Conservation (phyloP, 1,140 invertebrate genomes). For the Apis cerana region DNA sequence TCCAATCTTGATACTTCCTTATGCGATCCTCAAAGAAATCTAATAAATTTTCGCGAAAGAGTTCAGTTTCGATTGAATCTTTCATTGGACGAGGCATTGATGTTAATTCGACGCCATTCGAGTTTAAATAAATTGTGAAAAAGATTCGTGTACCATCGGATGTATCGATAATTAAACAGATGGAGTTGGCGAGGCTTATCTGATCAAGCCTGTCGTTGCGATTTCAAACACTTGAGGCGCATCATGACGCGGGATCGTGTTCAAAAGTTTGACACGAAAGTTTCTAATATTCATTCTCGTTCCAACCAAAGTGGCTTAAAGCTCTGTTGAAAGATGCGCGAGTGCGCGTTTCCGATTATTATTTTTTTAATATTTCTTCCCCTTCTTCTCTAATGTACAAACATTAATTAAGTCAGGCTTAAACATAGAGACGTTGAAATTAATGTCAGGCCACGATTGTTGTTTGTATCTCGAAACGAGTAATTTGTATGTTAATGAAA, state of each 20-base stretch:
- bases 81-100: background rate
- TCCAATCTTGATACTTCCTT: background rate
- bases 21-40: background rate
- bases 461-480: background rate
- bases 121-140: constrained; percentile 28
- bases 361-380: background rate
- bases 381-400: background rate
- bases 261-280: background rate
- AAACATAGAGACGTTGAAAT: background rate
- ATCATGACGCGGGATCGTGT: background rate
- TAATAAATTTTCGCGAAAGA: background rate
- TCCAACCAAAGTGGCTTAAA: background rate
- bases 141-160: constrained; percentile 33
- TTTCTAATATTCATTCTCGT: background rate
- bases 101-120: constrained; percentile 19
- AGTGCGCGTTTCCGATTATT: too few relatives aligned
- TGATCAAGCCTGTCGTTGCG: constrained; percentile 44
- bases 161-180: constrained; percentile 56
- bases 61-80: background rate
- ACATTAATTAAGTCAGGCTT: constrained; percentile 1
- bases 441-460: constrained; percentile 15
- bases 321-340: background rate
- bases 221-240: constrained; percentile 43
- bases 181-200: constrained; percentile 20
- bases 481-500: constrained; percentile 50